Evolutionary conservation across 2,888 invertebrate species (phyloP).

Genomic region (Tetropium fuscum): DNA sequence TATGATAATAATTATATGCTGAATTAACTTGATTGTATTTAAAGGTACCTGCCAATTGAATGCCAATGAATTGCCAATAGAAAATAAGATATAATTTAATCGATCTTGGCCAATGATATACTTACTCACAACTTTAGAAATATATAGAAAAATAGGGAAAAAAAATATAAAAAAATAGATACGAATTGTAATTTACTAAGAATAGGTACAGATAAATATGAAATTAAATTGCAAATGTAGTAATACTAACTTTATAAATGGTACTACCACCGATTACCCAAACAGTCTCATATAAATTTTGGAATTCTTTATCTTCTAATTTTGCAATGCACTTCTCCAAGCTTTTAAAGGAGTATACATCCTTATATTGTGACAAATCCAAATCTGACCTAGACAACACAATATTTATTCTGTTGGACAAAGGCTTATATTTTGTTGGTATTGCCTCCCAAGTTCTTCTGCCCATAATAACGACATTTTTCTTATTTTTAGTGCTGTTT

Average conservation of each 20-base stretch:
- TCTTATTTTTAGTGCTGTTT: constrained; percentile 73
- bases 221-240: too few relatives aligned
- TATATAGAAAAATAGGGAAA: too few relatives aligned
- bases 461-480: constrained; percentile 96
- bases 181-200: too few relatives aligned
- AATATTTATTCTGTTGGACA: constrained; percentile 84
- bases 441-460: constrained; percentile 93
- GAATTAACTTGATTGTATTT: too few relatives aligned
- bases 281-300: constrained; percentile 48
- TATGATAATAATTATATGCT: too few relatives aligned
- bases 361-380: constrained; percentile 61
- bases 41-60: too few relatives aligned
- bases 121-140: too few relatives aligned
- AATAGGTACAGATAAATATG: too few relatives aligned
- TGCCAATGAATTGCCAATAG: too few relatives aligned
- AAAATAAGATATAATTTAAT: too few relatives aligned
- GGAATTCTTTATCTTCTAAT: constrained; percentile 62
- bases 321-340: constrained; percentile 77
- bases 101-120: too few relatives aligned
- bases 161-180: too few relatives aligned
- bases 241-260: constrained; percentile 51
- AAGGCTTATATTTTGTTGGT: constrained; percentile 78
- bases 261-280: constrained; percentile 57
- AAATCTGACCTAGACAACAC: constrained; percentile 75
- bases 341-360: constrained; percentile 73